Evolutionary conservation across 2,113 vertebrate genomes (phyloP).

Genomic region (Corythoichthys intestinalis): DNA sequence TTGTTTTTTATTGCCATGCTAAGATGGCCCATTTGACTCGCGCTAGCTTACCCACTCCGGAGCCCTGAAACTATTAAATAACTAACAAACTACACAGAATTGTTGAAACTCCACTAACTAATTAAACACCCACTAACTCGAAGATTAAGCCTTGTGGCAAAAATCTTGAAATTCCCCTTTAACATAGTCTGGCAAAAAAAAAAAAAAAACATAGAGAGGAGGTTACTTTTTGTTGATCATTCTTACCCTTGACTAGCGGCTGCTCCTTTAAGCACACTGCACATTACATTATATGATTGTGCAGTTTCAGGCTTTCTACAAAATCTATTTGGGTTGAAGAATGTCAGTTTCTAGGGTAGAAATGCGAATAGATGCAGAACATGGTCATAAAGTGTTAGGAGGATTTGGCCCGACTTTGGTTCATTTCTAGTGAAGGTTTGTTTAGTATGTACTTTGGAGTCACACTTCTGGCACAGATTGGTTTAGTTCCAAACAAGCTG

Average conservation of each 20-base stretch:
- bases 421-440: slow-evolving; percentile 20
- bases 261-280: slow-evolving; percentile 6
- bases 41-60: too few relatives aligned
- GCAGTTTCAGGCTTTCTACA: background rate
- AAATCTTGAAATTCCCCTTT: too few relatives aligned
- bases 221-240: background rate
- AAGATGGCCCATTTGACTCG: too few relatives aligned
- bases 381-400: slow-evolving; percentile 12
- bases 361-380: slow-evolving; percentile 7
- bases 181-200: too few relatives aligned
- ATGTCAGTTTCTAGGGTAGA: background rate
- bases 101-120: too few relatives aligned
- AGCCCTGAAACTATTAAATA: too few relatives aligned
- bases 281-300: background rate
- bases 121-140: too few relatives aligned
- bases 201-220: too few relatives aligned
- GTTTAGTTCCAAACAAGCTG: slow-evolving; percentile 42
- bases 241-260: background rate
- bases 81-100: too few relatives aligned
- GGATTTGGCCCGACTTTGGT: slow-evolving; percentile 22
- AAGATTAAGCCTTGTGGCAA: too few relatives aligned
- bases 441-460: slow-evolving; percentile 31
- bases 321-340: background rate
- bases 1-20: too few relatives aligned
- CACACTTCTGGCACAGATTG: slow-evolving; percentile 39